Base-by-base conservation (phyloP, 1,140 invertebrate genomes). In the Nasonia vitripennis region DNA sequence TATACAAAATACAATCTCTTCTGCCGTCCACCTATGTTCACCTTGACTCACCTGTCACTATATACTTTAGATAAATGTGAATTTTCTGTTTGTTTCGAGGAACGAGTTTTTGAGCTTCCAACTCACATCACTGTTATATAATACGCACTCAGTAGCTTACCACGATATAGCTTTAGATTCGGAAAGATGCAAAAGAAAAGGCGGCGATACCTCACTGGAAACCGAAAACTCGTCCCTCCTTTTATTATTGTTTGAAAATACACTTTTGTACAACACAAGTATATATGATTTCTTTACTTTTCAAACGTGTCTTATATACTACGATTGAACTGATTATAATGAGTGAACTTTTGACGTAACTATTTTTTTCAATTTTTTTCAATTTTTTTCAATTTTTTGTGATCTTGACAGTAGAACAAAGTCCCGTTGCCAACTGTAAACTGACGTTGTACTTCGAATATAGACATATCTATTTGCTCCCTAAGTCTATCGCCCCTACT, bases 401-500 rank as follows among this genome's bases (percentile, higher is more conserved):
- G 5, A n/a, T n/a, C 37, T 81, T 78, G 55, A 73, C 70, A 73
- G 27, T 73, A 27, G 45, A 67, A 41, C 62, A 62, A 68, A 23
- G 7, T 27, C 20, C 23, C 27, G 67, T 68, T 68, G 20, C 23
- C 67, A 11, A 68, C 23, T 34, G 31, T 31, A 71, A 71, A 71
- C 55, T 31, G 68, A 71, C 68, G 5, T 62, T 27, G 20, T 31
- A 12, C 9, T 17, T 2, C 12, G 9, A 51, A 27, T 20, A 14
- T 37, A 82, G 27, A 71, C 11, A 83, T 70, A 84, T 93, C 93
- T 93, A 93, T 93, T 91, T 93, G 90, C 93, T 93, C 93, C 93
- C 92, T 93, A 93, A 90, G 78, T 89, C 81, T 89, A 89, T 90
- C 91, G 92, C 91, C 87, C 87, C 91, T 93, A 90, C 91, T 71